Base-by-base conservation (phyloP, 2,113 vertebrate species). In the Oreochromis spilurus region DNA sequence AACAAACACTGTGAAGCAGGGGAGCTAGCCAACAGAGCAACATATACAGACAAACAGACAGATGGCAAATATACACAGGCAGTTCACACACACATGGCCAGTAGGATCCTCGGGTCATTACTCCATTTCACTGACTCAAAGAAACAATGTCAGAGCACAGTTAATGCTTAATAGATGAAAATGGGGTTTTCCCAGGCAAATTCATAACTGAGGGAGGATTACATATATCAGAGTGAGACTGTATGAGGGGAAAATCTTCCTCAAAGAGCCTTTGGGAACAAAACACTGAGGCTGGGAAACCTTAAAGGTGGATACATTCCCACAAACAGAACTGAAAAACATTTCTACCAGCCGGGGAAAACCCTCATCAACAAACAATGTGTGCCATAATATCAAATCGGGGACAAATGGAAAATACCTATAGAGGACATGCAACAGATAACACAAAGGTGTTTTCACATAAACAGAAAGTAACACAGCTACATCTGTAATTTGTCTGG, bases 181-280 rank as follows among this genome's bases (percentile, higher is more conserved):
- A 53, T 6, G 4, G 86, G 79, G 81, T 87, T 90, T 90, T 86
- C 86, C 87, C 38, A 79, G 62, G 60, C 54, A 36, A 77, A 60
- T 52, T 77, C 72, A 52, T 77, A 52, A 77, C 72, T 79, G 10
- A 52, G 6, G 45, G 29, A 52, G 26, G 72, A 77, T 77, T 77
- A 52, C 26, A 34, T n/a, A 12, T 50, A 52, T 77, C 45, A 77
- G 72, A 77, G 2, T 2, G 19, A 77, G 45, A 77, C 45, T 52
- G 26, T 0, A 13, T 34, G 26, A 77, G 4, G 17, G 72, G 43
- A 45, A 50, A 77, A 12, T 50, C 26, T 12, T 77, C 29, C 45
- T 13, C 45, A 34, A 48, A n/a, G 24, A 81, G 24, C 21, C n/a
- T 57, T 19, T 81, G 4, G 14, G 26, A 81, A 81, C 24, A 29